phyloP scores from a whole-genome alignment of 2,888 invertebrate genomes.

The Adela reaumurella region DNA sequence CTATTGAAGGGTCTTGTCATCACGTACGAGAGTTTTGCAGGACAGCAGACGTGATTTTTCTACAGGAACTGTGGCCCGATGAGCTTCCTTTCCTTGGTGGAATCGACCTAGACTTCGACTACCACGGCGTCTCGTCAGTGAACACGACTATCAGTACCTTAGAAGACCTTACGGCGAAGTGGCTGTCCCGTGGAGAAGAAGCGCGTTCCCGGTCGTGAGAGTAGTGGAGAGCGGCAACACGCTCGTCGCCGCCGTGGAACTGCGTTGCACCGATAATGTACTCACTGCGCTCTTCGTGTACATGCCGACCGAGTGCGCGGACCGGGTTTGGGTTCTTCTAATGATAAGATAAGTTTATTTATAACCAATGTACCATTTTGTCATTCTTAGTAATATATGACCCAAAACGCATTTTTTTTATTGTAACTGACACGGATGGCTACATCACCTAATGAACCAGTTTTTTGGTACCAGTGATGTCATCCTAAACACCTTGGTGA shows the following conservation, averaged over 20 bases:
- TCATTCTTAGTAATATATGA: no score
- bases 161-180: background rate
- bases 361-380: no score
- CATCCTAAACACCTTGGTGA: no score
- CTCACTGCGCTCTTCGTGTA: background rate
- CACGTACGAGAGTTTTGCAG: slow-evolving; percentile 1
- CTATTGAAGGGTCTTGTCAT: background rate
- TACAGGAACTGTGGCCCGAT: slow-evolving; percentile 2
- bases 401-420: no score
- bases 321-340: background rate
- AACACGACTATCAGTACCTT: background rate
- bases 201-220: background rate
- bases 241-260: background rate
- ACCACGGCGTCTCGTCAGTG: slow-evolving; percentile 1
- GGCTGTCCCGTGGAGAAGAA: background rate
- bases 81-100: background rate
- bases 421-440: no score
- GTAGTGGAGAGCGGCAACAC: background rate
- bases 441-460: no score
- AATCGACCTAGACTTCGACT: background rate
- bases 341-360: no score
- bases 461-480: no score
- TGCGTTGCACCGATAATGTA: background rate
- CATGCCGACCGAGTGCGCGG: background rate
- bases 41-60: slow-evolving; percentile 1